A percentile compares a stretch with the other conserved stretches of the same genome.
Conservation (phyloP, 2,888 invertebrate species). For the Meganola albula region DNA sequence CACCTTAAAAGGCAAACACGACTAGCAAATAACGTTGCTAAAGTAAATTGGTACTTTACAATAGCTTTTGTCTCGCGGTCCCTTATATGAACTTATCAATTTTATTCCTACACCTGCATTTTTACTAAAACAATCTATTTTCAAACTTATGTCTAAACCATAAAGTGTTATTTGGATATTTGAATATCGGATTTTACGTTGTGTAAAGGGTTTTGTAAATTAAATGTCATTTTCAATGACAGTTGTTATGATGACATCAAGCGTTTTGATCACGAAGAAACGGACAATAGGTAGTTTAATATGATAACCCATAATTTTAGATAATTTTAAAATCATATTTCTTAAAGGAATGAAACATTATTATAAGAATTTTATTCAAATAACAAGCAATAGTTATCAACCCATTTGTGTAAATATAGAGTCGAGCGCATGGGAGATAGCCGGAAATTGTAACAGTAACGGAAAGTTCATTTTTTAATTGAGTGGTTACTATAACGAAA, state of each 20-base stretch:
- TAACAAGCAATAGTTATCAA: no score
- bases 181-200: neutral
- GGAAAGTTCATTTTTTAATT: no score
- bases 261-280: slow-evolving; percentile 34
- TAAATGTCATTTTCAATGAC: slow-evolving; percentile 62
- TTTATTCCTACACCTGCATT: slow-evolving; percentile 23
- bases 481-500: no score
- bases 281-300: slow-evolving; percentile 8
- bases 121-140: slow-evolving; percentile 13
- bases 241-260: slow-evolving; percentile 56
- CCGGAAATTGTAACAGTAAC: no score
- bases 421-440: no score
- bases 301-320: slow-evolving; percentile 12
- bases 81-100: slow-evolving; percentile 45
- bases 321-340: neutral
- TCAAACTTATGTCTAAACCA: slow-evolving; percentile 15
- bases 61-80: slow-evolving; percentile 57
- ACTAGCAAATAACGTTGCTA: slow-evolving; percentile 68
- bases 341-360: no score
- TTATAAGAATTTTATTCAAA: no score
- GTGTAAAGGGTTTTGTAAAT: slow-evolving; percentile 27
- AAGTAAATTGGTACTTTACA: slow-evolving; percentile 72
- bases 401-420: no score
- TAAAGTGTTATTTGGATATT: slow-evolving; percentile 9
- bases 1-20: slow-evolving; percentile 61